Evolutionary conservation across 1,140 invertebrate species (phyloP).

Genomic region (Cotesia typhae): DNA sequence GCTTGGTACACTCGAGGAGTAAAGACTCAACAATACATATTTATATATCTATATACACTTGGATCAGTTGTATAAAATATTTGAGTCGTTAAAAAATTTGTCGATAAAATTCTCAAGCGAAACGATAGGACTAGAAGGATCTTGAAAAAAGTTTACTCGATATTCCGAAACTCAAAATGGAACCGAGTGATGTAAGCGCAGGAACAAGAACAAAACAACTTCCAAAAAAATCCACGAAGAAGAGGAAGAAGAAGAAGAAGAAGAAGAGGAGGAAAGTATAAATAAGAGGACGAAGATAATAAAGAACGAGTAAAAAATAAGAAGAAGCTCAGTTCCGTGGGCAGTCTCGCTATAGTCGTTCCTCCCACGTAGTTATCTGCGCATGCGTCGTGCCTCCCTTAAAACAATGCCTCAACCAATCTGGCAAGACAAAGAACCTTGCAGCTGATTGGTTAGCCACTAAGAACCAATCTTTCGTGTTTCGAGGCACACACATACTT

Average conservation of each 20-base stretch:
- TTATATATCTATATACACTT: neutral
- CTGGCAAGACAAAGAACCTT: conserved; percentile 61
- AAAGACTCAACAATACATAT: neutral
- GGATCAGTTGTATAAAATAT: no score
- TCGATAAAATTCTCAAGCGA: conserved; percentile 3
- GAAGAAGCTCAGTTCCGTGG: conserved; percentile 39
- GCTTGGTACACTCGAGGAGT: neutral
- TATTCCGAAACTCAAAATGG: no score
- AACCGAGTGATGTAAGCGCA: no score
- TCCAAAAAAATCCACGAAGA: neutral
- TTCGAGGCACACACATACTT: neutral
- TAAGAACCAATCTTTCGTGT: conserved; percentile 55
- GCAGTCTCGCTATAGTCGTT: conserved; percentile 53
- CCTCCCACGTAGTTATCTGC: conserved; percentile 57
- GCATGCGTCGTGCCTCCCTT: conserved; percentile 64
- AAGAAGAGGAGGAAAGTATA: neutral
- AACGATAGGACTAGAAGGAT: no score
- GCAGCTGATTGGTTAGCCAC: conserved; percentile 58
- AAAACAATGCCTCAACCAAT: conserved; percentile 66
- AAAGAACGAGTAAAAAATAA: conserved; percentile 21
- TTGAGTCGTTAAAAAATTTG: conserved; percentile 20
- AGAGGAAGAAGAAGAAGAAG: neutral
- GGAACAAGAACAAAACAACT: neutral
- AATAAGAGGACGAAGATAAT: conserved; percentile 2
- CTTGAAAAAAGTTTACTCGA: neutral